Base-by-base conservation (phyloP, 1,140 invertebrate genomes). In the Aphelinus certus region DNA sequence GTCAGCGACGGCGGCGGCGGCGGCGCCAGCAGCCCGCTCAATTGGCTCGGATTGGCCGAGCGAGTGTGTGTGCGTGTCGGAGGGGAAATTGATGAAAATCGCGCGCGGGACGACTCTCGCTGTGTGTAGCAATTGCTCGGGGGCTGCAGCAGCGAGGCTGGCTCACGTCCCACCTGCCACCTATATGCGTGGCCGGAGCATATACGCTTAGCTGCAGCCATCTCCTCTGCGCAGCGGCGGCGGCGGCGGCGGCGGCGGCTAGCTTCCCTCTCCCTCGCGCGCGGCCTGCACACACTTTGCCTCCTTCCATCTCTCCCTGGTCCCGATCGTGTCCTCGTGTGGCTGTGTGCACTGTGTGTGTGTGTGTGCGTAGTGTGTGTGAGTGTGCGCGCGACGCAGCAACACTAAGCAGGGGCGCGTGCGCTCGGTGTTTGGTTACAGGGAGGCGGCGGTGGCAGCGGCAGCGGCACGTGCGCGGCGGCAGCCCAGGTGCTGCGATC, bases 381-480 rank as follows among this genome's bases (percentile, higher is more conserved):
- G 26, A 26, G 9, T 58, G 26, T 3, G 45, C 47, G 53, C 10
- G 43, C 42, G 53, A n/a, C 3, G 7, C 58, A 7, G 45, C 61
- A 45, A 84, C 82, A 82, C 79, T 75, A 75, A 75, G 48, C 26
- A 58, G 47, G 49, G 73, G 81, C 76, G 72, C 77, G 81, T 73
- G 79, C 77, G 68, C 74, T 80, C 73, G 82, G 83, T 72, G 70
- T 86, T 84, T 87, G 83, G 80, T 87, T 87, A 83, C 85, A 87
- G 86, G 85, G 81, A 87, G 86, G 81, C 85, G 86, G 78, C 85
- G 86, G 84, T 45, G 53, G 69, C 61, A 57, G 68, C 68, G 26
- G 76, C 64, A n/a, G 66, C 71, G n/a, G 56, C 47, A 43, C 42
- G 43, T 5, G 66, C 55, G 45, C 47, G 53, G 45, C 49, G 46